Evolutionary conservation across 2,113 vertebrate species (phyloP), one percentile per base, ranked within the genome.

Genomic region (Stigmatopora nigra): DNA sequence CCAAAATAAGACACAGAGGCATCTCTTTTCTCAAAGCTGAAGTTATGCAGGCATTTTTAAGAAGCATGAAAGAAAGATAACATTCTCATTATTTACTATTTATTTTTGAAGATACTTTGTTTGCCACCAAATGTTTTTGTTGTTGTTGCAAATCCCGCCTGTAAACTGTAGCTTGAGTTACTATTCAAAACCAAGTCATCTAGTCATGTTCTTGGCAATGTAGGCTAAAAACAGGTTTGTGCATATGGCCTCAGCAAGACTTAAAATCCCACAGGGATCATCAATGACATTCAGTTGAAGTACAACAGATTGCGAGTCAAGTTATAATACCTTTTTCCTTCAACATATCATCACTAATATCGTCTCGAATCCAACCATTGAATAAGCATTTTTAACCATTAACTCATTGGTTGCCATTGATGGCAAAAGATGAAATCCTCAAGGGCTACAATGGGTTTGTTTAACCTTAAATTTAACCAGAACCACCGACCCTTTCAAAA

Each of bases 191-290:
- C 35, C 31, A 25, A 16, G 4, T 15, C 13, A 19, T 2, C 1
- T 16, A 17, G 15, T 49, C 53, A 56, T 1, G 36, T 68, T 38
- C 58, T 12, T 41, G 3, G 65, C 48, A 3, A 67, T 9, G 57
- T 1, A 2, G 15, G 31, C 66, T 11, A 60, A 46, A 68, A 77
- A 70, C 48, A 58, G 69, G 64, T 55, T 59, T 11, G 45, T 68
- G 72, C 81, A 74, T 83, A 84, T 85, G 83, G 78, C 46, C 45
- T 67, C 63, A 35, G 36, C 62, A 45, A 61, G 38, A 41, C 9
- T 63, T 48, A 63, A 68, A 79, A 66, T 77, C 74, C 61, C 49
- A 59, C 71, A 55, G 79, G 68, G 74, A 83, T 82, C 76, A 83
- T 82, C 76, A 74, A 68, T n/a, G 75, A 70, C 61, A 76, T 71